Conservation (phyloP, 1,140 invertebrate genomes). For the Monomorium pharaonis region DNA sequence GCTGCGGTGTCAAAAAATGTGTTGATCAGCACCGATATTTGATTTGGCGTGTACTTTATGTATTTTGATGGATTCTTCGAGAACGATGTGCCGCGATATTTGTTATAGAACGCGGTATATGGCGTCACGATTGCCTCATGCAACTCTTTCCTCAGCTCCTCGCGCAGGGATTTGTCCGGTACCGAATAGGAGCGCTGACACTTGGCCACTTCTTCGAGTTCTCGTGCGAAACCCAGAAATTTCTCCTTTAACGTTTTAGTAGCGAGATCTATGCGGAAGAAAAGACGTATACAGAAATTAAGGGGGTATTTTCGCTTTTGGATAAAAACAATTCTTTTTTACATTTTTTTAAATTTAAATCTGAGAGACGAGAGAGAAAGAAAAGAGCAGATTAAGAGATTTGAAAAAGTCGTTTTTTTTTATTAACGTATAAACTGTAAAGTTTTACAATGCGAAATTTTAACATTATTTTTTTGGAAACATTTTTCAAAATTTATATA, state of each 20-base stretch:
- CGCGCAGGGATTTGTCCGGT: constrained; percentile 94
- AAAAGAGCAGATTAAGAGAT: too few species aligned
- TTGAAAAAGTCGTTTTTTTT: too few species aligned
- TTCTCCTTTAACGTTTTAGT: constrained; percentile 96
- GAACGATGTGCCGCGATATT: constrained; percentile 88
- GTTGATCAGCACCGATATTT: constrained; percentile 92
- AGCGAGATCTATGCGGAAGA: constrained; percentile 81
- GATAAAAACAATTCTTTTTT: too few species aligned
- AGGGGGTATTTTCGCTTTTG: neutral
- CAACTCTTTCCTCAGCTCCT: constrained; percentile 84
- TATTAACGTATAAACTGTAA: too few species aligned
- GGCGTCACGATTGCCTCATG: constrained; percentile 89
- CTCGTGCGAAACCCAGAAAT: constrained; percentile 95
- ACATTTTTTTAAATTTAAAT: too few species aligned
- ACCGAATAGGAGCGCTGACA: constrained; percentile 96
- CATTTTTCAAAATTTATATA: too few species aligned
- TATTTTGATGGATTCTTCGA: constrained; percentile 98
- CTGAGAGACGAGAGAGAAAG: too few species aligned
- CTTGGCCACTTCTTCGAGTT: constrained; percentile 95
- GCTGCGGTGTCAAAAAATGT: constrained; percentile 94
- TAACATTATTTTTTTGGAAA: too few species aligned
- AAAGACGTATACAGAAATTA: neutral
- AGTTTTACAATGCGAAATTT: too few species aligned
- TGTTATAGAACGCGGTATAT: constrained; percentile 92
- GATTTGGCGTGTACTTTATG: constrained; percentile 95